Conservation (phyloP, 2,888 invertebrate genomes). For the Drosophila limbata region DNA sequence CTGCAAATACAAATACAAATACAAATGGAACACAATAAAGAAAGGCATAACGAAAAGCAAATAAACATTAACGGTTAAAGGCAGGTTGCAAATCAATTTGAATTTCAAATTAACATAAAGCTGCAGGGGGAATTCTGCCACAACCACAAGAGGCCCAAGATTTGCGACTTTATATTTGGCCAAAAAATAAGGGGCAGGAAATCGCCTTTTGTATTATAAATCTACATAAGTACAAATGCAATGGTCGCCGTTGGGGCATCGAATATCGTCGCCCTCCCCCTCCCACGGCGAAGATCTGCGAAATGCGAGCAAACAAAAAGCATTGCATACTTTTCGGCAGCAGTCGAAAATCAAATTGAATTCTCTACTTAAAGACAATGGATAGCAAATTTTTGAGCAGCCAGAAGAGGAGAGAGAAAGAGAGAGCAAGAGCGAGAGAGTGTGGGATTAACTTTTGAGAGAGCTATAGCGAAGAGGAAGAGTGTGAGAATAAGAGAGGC, state of each 20-base stretch:
- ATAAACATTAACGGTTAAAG: constrained; percentile 45
- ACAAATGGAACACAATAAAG: constrained; percentile 14
- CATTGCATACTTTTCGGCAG: constrained; percentile 48
- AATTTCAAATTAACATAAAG: constrained; percentile 72
- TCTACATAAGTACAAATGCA: constrained; percentile 64
- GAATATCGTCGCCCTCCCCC: constrained; percentile 51
- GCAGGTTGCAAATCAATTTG: constrained; percentile 68
- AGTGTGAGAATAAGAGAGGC: constrained; percentile 6
- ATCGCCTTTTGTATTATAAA: constrained; percentile 35
- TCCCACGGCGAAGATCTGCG: constrained; percentile 12
- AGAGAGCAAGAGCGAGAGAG: not conserved
- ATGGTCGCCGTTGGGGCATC: constrained; percentile 44
- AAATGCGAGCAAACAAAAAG: constrained; percentile 52
- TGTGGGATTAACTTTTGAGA: not conserved
- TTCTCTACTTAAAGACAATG: constrained; percentile 76
- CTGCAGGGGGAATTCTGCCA: constrained; percentile 15
- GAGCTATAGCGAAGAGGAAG: not conserved
- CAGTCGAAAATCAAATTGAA: constrained; percentile 68
- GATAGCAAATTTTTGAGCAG: constrained; percentile 59
- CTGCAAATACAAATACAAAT: constrained; percentile 1
- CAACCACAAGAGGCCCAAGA: constrained; percentile 40
- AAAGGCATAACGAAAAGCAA: constrained; percentile 58
- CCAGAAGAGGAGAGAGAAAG: constrained; percentile 6
- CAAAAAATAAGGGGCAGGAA: not conserved
- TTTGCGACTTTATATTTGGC: constrained; percentile 49